Conservation (phyloP, 2,113 vertebrate genomes). For the Nothobranchius kuhntae region DNA sequence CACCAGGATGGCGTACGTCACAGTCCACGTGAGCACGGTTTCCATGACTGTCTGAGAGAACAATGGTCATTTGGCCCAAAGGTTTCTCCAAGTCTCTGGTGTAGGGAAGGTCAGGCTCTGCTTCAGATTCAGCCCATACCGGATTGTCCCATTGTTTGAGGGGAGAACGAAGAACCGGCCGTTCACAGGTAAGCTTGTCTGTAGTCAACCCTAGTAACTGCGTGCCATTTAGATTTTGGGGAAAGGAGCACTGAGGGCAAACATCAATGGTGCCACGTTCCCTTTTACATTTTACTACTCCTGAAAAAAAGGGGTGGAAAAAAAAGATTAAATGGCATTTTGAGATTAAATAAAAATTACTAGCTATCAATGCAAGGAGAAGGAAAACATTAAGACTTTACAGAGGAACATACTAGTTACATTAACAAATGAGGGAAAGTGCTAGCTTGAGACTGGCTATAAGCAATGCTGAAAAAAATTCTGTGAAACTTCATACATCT, state of each 20-base stretch:
- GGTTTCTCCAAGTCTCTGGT: constrained; percentile 76
- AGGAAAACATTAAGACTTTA: neutral
- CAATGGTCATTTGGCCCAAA: constrained; percentile 73
- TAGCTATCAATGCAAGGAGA: neutral
- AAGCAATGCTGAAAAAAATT: no score
- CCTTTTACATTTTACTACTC: constrained; percentile 82
- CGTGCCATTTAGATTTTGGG: constrained; percentile 72
- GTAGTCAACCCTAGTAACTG: constrained; percentile 59
- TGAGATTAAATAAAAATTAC: neutral
- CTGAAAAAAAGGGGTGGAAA: constrained; percentile 40
- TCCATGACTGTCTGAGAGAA: constrained; percentile 79
- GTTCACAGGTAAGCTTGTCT: constrained; percentile 72
- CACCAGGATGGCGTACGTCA: constrained; percentile 69
- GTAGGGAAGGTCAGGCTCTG: constrained; percentile 76
- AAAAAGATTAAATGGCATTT: neutral
- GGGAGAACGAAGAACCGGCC: constrained; percentile 71
- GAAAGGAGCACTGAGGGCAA: constrained; percentile 76
- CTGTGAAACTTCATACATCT: no score
- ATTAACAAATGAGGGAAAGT: no score
- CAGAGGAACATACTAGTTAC: no score
- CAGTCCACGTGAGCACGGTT: constrained; percentile 81
- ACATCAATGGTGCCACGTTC: constrained; percentile 70
- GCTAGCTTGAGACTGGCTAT: no score
- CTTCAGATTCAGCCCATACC: constrained; percentile 70
- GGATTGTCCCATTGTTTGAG: constrained; percentile 75